Percentiles rank a stretch among this genome's conserved stretches.
Evolutionary conservation across 2,113 vertebrate genomes (phyloP).

Genomic region (Rhabdornis inornatus): DNA sequence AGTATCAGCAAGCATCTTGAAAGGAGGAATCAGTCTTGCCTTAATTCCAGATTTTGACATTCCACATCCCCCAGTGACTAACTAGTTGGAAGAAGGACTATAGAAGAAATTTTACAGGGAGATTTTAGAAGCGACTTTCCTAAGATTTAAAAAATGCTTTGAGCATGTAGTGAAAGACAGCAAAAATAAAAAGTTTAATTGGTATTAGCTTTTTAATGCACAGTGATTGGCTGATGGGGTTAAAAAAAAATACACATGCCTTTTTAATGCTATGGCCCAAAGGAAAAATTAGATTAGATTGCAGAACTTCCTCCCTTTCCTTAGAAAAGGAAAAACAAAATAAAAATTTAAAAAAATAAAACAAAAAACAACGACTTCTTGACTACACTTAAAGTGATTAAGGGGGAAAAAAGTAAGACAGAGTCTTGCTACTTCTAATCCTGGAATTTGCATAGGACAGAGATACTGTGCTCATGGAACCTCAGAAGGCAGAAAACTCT

Average conservation of each 20-base stretch:
- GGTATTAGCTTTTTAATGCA: background rate
- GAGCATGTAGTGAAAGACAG: background rate
- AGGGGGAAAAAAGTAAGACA: fast-evolving
- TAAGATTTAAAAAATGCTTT: background rate
- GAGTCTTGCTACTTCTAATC: background rate
- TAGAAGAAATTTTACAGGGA: background rate
- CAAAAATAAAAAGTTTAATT: background rate
- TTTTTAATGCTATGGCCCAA: background rate
- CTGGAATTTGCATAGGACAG: background rate
- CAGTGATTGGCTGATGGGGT: background rate
- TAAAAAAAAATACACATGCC: background rate
- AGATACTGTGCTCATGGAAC: background rate
- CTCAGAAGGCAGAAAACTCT: background rate
- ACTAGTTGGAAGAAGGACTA: background rate
- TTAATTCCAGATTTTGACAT: background rate
- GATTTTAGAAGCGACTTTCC: background rate
- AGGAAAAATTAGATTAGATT: background rate
- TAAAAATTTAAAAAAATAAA: background rate
- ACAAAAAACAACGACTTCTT: background rate
- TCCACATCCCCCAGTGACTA: background rate
- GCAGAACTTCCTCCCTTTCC: background rate
- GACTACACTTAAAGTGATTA: background rate
- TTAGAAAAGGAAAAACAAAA: background rate
- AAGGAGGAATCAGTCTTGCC: background rate
- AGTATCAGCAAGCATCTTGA: background rate